Base-by-base conservation (phyloP, 2,888 invertebrate species). In the Lasiommata megera region DNA sequence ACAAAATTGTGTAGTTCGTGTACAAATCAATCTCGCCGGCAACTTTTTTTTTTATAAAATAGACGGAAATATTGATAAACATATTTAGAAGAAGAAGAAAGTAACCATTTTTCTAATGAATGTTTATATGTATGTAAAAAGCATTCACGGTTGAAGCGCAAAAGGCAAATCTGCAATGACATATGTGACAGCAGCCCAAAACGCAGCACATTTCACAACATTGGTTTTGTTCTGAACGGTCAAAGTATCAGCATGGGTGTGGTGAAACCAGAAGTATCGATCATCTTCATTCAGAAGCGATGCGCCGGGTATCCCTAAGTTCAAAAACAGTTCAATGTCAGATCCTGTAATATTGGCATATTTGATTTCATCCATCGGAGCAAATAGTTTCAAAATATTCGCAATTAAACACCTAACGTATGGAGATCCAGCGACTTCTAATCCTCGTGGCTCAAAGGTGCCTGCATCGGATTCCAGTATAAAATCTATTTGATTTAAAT, bases 401-500 rank as follows among this genome's bases (percentile, higher is more conserved):
- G 92, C 64, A 50, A 96, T 80, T 56, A 96, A 93, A 70, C 95
- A 95, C 40, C 88, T 91, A 1, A 94, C 94, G 58, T 91, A 77
- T 40, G 84, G 70, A 8, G 92, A 90, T 29, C 95, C 96, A 18
- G 92, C 89, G 67, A 95, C 94, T 50, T 92, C 90, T 8, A 97
- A 80, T 0, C 96, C 96, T 5, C 91, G 71, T 0, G 96, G 96
- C 11, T 88, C 92, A 69, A 97, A 97, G 0, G 96, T 96, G 2
- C 97, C 97, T 72, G 92, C 92, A 77, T 97, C 97, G 0, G 96
- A 96, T 85, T 97, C 96, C 93, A 97, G 94, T 0, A 96, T 93
- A 58, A 96, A 93, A 71, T 94, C 93, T 56, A 95, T 93, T 67
- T 95, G 93, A 5, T 91, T 73, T 6, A 92, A 75, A 46, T 92